These are phyloP conservation scores for Ceratosolen solmsi DNA, from an alignment of 1,140 invertebrate species.

Conservation along the genomic window DNA sequence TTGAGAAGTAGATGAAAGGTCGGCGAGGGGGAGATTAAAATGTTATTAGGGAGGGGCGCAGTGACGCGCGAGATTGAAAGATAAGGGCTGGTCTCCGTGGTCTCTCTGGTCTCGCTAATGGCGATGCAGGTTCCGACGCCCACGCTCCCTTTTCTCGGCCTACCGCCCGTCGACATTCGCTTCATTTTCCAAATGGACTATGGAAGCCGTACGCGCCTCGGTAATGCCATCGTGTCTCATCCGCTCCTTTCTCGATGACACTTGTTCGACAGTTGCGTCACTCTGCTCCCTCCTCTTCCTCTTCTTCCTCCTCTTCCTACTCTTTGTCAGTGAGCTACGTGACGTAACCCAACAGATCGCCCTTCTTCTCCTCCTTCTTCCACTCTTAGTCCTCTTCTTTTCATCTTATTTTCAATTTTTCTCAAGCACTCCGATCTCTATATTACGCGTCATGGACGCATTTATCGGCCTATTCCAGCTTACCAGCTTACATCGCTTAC, in stretches of 20 bases:
- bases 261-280: conserved; percentile 42
- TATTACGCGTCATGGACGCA: conserved; percentile 40
- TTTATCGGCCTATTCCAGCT: conserved; percentile 43
- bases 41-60: background rate
- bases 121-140: background rate
- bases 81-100: conserved; percentile 37
- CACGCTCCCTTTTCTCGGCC: background rate
- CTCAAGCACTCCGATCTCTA: conserved; percentile 30
- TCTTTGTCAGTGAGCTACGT: background rate
- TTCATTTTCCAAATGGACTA: background rate
- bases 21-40: background rate
- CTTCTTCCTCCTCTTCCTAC: background rate
- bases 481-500: conserved; percentile 24
- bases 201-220: background rate
- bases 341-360: conserved; percentile 8
- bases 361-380: background rate
- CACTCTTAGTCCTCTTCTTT: background rate
- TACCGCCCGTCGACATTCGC: background rate
- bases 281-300: background rate
- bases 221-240: conserved; percentile 23
- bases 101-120: background rate
- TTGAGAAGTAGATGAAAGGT: background rate
- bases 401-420: background rate
- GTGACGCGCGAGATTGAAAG: conserved; percentile 29
- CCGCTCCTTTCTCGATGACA: conserved; percentile 42